Conservation (phyloP, 2,888 invertebrate genomes). For the Stenotaenia linearis region DNA sequence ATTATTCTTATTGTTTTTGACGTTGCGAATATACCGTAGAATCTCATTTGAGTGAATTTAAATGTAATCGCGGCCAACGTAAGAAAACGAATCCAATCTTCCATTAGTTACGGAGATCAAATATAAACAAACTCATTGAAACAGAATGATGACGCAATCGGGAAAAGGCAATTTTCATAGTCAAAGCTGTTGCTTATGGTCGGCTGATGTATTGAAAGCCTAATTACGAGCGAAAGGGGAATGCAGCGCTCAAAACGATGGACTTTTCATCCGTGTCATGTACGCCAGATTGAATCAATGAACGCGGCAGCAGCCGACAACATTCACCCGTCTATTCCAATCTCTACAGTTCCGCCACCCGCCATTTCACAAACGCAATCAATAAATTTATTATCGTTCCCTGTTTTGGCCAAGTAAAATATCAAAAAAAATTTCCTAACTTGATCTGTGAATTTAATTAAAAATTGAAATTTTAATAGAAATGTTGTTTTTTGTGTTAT, state of each 20-base stretch:
- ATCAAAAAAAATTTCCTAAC: not conserved
- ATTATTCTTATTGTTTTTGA: too few species aligned
- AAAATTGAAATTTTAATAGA: too few species aligned
- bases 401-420: not conserved
- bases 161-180: not conserved
- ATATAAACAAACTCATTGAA: not conserved
- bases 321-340: not conserved
- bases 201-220: constrained; percentile 20
- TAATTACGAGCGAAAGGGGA: not conserved
- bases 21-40: too few species aligned
- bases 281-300: constrained; percentile 15
- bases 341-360: not conserved
- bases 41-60: too few species aligned
- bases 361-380: not conserved
- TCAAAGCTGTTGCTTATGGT: not conserved
- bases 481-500: too few species aligned
- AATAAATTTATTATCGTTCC: not conserved
- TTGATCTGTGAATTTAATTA: not conserved
- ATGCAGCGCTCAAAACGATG: constrained; percentile 7
- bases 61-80: too few species aligned
- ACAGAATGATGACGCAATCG: not conserved
- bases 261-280: constrained; percentile 13
- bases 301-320: not conserved
- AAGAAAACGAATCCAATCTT: too few species aligned
- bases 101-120: not conserved